Conservation (phyloP, 2,113 vertebrate genomes). For the Otus sunia region DNA sequence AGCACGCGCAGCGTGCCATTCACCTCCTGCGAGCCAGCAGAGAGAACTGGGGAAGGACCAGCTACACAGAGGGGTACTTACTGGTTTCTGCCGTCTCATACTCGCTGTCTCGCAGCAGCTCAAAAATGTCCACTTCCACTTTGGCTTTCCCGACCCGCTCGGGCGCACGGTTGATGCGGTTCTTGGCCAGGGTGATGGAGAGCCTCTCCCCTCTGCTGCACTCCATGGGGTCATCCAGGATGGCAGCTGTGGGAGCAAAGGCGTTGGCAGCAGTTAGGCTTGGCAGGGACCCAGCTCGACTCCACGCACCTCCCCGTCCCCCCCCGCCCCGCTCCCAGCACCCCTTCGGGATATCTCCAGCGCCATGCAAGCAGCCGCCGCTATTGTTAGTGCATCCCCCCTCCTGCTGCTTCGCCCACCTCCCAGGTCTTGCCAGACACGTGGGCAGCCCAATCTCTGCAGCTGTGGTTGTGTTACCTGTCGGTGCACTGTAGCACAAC, state of each 20-base stretch:
- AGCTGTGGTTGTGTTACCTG: neutral
- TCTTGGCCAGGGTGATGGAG: constrained; percentile 97
- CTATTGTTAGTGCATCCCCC: neutral
- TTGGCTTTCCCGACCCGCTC: constrained; percentile 91
- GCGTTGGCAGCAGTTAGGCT: neutral
- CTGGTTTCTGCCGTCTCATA: constrained; percentile 98
- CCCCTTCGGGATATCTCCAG: neutral
- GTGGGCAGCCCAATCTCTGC: neutral
- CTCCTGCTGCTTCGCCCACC: neutral
- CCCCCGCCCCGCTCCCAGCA: accelerated
- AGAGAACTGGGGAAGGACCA: neutral
- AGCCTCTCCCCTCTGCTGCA: constrained; percentile 96
- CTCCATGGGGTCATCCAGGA: constrained; percentile 99
- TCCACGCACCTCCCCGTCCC: accelerated
- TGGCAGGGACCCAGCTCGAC: accelerated
- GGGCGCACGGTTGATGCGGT: constrained; percentile 90
- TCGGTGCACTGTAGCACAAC: neutral
- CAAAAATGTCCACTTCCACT: constrained; percentile 96
- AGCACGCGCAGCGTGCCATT: accelerated
- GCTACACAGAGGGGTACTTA: constrained; percentile 66
- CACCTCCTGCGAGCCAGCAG: accelerated
- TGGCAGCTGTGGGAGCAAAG: constrained; percentile 76
- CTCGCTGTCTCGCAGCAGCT: constrained; percentile 95
- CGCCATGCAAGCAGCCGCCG: accelerated
- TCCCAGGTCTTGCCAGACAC: constrained; percentile 16